phyloP scores from a whole-genome alignment of 2,113 vertebrate species.

The Micronycteris hirsuta region DNA sequence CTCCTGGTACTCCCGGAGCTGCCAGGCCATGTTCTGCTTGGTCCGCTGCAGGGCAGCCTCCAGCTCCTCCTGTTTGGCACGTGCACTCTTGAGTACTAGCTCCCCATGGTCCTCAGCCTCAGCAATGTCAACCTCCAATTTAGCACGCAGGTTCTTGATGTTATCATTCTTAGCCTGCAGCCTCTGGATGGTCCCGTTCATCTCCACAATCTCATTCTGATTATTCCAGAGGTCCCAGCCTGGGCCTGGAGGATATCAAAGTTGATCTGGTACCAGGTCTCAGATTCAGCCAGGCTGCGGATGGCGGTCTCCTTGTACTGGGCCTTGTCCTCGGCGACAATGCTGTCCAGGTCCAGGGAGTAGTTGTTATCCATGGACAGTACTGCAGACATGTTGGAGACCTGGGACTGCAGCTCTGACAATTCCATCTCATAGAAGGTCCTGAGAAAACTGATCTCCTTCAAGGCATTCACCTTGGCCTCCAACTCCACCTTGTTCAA shows the following conservation, averaged over 20 bases:
- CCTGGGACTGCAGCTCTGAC: constrained; percentile 89
- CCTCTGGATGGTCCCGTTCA: constrained; percentile 87
- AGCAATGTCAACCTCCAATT: constrained; percentile 74
- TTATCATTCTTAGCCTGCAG: constrained; percentile 89
- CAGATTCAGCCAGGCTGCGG: constrained; percentile 86
- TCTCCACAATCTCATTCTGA: constrained; percentile 88
- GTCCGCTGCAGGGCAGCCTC: constrained; percentile 88
- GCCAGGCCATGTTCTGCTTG: constrained; percentile 91
- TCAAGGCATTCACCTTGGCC: no score
- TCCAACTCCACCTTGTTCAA: no score
- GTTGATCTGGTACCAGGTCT: constrained; percentile 91
- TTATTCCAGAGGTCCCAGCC: constrained; percentile 88
- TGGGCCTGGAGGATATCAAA: constrained; percentile 81
- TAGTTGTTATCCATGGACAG: constrained; percentile 94
- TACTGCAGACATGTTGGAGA: constrained; percentile 91
- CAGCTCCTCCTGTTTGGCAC: constrained; percentile 85
- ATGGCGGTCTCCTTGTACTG: constrained; percentile 93
- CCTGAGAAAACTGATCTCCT: no score
- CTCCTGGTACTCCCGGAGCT: constrained; percentile 93
- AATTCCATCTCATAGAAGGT: constrained; percentile 79
- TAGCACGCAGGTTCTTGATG: constrained; percentile 82
- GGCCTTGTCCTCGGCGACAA: constrained; percentile 90
- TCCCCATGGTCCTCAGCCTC: constrained; percentile 88
- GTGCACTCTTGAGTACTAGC: constrained; percentile 86
- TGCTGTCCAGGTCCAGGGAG: constrained; percentile 92